Conservation (phyloP, 2,888 invertebrate genomes). For the Dynastes hyllus region DNA sequence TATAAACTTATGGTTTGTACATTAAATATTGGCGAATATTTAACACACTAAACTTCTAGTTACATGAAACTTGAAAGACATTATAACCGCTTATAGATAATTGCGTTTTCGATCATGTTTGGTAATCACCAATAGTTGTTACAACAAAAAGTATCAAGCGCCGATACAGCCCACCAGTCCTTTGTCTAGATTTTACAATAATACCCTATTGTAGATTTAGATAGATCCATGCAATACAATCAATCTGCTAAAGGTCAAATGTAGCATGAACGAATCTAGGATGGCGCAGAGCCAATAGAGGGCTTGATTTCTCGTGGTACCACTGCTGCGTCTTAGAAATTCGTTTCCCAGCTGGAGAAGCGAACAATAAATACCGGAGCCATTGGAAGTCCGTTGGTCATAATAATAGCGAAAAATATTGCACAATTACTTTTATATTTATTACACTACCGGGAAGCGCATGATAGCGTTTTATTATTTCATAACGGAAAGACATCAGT, state of each 20-base stretch:
- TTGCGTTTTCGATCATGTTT: constrained; percentile 11
- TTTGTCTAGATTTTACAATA: constrained; percentile 54
- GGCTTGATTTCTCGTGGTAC: not conserved
- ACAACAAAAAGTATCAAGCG: constrained; percentile 13
- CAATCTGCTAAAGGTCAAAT: constrained; percentile 52
- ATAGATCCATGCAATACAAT: constrained; percentile 43
- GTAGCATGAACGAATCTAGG: constrained; percentile 32
- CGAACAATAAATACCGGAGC: constrained; percentile 42
- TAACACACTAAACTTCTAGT: not conserved
- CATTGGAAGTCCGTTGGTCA: constrained; percentile 33
- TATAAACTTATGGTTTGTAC: no score
- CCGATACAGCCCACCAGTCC: constrained; percentile 50
- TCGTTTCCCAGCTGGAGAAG: constrained; percentile 46
- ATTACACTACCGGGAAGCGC: constrained; percentile 45
- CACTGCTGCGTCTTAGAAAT: constrained; percentile 47
- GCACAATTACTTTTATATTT: constrained; percentile 48
- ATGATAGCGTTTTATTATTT: constrained; percentile 41
- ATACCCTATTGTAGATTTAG: constrained; percentile 51
- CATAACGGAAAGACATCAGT: constrained; percentile 29
- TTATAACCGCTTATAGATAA: constrained; percentile 3
- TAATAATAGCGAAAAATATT: constrained; percentile 50
- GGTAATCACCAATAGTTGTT: not conserved
- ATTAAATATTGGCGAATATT: no score
- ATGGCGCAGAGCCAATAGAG: constrained; percentile 17
- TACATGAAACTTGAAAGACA: no score